phyloP scores from a whole-genome alignment of 2,888 invertebrate genomes.

The Helleia helle region DNA sequence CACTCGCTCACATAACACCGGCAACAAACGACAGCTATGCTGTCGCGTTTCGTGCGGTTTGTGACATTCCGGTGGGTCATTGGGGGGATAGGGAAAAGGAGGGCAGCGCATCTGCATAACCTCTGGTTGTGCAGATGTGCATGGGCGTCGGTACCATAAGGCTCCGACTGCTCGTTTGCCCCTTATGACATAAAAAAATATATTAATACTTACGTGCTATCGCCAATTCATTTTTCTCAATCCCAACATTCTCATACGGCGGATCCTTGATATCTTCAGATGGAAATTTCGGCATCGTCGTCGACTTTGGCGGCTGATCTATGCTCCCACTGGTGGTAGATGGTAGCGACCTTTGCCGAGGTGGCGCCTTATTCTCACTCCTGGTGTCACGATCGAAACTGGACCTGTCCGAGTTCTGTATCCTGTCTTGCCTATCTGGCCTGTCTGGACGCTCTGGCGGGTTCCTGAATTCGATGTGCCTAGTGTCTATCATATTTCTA shows the following conservation, averaged over 20 bases:
- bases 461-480: slow-evolving; percentile 33
- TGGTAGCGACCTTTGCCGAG: slow-evolving; percentile 55
- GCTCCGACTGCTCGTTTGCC: too few species aligned
- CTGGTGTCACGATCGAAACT: slow-evolving; percentile 34
- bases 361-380: slow-evolving; percentile 46
- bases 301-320: slow-evolving; percentile 69
- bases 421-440: slow-evolving; percentile 22
- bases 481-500: slow-evolving; percentile 16
- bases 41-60: too few species aligned
- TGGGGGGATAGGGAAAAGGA: too few species aligned
- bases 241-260: slow-evolving; percentile 57
- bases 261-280: slow-evolving; percentile 55
- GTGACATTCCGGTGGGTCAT: too few species aligned
- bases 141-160: too few species aligned
- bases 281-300: slow-evolving; percentile 74
- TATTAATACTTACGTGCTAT: slow-evolving; percentile 47
- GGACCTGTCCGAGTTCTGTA: slow-evolving; percentile 24
- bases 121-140: too few species aligned
- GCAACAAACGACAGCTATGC: too few species aligned
- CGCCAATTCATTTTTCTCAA: slow-evolving; percentile 52
- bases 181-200: too few species aligned
- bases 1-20: too few species aligned
- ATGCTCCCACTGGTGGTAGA: slow-evolving; percentile 44
- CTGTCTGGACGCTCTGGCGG: slow-evolving; percentile 47
- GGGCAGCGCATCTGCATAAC: too few species aligned